These are phyloP conservation scores for Zelostemma sp. DNA, from an alignment of 1,140 invertebrate genomes.

Conservation along the genomic window DNA sequence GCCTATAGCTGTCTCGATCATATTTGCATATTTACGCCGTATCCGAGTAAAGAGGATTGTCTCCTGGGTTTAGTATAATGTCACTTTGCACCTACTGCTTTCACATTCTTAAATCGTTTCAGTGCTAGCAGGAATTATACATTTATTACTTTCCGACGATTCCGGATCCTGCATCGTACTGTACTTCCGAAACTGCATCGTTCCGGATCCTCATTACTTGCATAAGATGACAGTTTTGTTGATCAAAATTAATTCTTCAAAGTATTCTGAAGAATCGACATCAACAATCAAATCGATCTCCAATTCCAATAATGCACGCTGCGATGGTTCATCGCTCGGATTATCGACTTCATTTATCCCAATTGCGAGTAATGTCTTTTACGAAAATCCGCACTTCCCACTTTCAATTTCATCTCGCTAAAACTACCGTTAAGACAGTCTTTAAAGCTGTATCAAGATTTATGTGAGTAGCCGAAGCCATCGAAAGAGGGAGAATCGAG, in stretches of 20 bases:
- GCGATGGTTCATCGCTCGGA: not conserved
- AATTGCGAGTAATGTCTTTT: not conserved
- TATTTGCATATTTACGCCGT: slow-evolving; percentile 62
- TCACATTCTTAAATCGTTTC: slow-evolving; percentile 31
- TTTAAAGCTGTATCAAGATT: slow-evolving; percentile 9
- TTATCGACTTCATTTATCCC: slow-evolving; percentile 10
- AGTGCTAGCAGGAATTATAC: slow-evolving; percentile 10
- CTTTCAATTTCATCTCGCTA: slow-evolving; percentile 13
- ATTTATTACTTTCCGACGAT: not conserved
- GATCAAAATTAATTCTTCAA: too few species aligned
- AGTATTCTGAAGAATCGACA: too few species aligned
- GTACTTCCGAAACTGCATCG: not conserved
- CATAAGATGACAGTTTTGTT: too few species aligned
- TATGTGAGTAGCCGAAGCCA: not conserved
- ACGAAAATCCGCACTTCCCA: slow-evolving; percentile 9
- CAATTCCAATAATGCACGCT: not conserved
- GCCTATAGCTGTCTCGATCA: slow-evolving; percentile 43
- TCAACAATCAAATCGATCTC: too few species aligned
- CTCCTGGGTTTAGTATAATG: slow-evolving; percentile 51
- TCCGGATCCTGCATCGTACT: too few species aligned
- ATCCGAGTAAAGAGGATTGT: slow-evolving; percentile 50
- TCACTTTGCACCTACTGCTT: slow-evolving; percentile 38
- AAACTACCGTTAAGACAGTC: slow-evolving; percentile 7
- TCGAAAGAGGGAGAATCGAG: not conserved
- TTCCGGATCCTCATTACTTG: not conserved